Conservation (phyloP, 2,797 vertebrate species). For the Sebastes minor region DNA sequence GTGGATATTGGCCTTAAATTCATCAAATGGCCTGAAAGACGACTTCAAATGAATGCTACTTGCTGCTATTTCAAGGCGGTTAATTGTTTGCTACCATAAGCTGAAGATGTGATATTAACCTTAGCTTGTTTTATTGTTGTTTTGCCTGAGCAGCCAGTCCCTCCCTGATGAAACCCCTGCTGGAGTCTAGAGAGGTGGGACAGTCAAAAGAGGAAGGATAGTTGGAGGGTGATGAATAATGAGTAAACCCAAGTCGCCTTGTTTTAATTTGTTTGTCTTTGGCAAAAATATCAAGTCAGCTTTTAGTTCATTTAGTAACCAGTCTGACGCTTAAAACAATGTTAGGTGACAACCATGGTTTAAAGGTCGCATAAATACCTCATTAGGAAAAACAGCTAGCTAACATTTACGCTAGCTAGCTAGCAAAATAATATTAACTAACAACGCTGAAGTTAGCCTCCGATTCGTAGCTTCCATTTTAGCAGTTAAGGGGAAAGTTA, state of each 20-base stretch:
- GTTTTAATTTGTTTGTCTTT: too few species aligned
- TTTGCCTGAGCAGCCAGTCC: too few species aligned
- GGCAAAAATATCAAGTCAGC: background rate
- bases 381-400: background rate
- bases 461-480: too few species aligned
- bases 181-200: too few species aligned
- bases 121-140: background rate
- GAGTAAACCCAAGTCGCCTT: too few species aligned
- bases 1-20: background rate
- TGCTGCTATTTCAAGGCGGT: background rate
- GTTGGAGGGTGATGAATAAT: too few species aligned
- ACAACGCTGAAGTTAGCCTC: background rate
- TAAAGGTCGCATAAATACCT: background rate
- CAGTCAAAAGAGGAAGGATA: too few species aligned
- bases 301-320: background rate
- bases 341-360: rapidly evolving
- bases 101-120: rapidly evolving
- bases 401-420: background rate
- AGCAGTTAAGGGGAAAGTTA: too few species aligned
- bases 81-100: background rate
- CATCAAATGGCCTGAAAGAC: too few species aligned
- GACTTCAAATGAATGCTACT: background rate
- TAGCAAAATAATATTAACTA: background rate
- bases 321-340: background rate
- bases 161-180: too few species aligned